Base-by-base conservation (phyloP, 1,140 invertebrate species). In the Sipha flava region DNA sequence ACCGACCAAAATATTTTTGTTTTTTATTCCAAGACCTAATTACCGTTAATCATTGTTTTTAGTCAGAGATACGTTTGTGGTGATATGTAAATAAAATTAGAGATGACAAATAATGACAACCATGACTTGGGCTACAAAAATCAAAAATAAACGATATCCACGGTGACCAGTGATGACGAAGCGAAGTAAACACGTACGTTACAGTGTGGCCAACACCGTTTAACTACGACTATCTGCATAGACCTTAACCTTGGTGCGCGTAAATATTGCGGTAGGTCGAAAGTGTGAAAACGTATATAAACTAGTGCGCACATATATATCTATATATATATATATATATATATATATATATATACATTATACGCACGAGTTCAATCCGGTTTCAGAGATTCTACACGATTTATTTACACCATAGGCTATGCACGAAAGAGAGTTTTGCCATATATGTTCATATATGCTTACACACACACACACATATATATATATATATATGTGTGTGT, bases 181-280 rank as follows among this genome's bases (percentile, higher is more conserved):
- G 21, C 34, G 9, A 6, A 21, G 23, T 49, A 49, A n/a, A 49
- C 18, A 49, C 47, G 1, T n/a, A n/a, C 14, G n/a, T 12, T 31
- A 26, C 73, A 77, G 73, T 77, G 47, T 77, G 21, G 23, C 73
- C 73, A 77, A 77, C 49, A 49, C 23, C 16, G 21, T 7, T 16
- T 1, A 37, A 1, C 31, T 18, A 23, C 34, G 12, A 34, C 31
- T 21, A 52, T 45, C 68, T 47, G 26, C 68, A 34, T 18, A 31
- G 52, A 77, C 73, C 49, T 77, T 77, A 57, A 77, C 73, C 73
- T 77, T 77, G 73, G 52, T 9, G 29, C n/a, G n/a, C 26, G 18
- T 34, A 34, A 21, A 26, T 77, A 23, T 77, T 77, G 73, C 7
- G 73, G 73, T 77, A 77, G 73, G 73, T 77, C 73, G 64, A 43